These are phyloP conservation scores for Steinernema hermaphroditum DNA, from an alignment of 2,888 invertebrate species.

Conservation along the genomic window DNA sequence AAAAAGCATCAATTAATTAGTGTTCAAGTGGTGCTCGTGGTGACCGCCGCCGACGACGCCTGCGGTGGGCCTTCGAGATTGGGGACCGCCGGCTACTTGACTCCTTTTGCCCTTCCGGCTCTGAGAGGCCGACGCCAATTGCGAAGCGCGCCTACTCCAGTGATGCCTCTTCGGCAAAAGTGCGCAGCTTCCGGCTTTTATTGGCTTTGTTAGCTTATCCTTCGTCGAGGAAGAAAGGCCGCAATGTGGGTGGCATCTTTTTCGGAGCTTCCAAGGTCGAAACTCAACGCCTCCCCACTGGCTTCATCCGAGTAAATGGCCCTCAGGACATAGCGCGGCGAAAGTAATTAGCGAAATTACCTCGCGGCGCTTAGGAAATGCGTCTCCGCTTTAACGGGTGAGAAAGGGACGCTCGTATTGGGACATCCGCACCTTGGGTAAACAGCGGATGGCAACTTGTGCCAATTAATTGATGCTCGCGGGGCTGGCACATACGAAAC, in stretches of 20 bases:
- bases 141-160: not conserved
- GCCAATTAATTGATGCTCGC: not conserved
- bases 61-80: too few species aligned
- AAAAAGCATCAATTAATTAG: slow-evolving; percentile 20
- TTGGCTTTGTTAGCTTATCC: slow-evolving; percentile 17
- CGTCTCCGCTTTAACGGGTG: not conserved
- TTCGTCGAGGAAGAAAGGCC: too few species aligned
- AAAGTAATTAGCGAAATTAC: slow-evolving; percentile 26
- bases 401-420: not conserved
- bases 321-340: not conserved
- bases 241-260: not conserved
- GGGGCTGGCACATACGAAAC: not conserved
- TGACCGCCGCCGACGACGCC: too few species aligned
- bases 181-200: not conserved
- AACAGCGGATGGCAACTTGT: slow-evolving; percentile 7
- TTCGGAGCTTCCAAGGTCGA: not conserved
- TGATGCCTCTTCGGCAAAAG: not conserved
- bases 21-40: not conserved
- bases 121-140: not conserved
- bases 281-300: not conserved
- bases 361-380: slow-evolving; percentile 18
- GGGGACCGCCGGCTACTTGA: not conserved
- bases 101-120: not conserved
- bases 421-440: slow-evolving; percentile 10
- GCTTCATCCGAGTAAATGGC: slow-evolving; percentile 18